A percentile compares a stretch with the other conserved stretches of the same genome.
Conservation (phyloP, 2,797 vertebrate genomes). For the Columba guinea region DNA sequence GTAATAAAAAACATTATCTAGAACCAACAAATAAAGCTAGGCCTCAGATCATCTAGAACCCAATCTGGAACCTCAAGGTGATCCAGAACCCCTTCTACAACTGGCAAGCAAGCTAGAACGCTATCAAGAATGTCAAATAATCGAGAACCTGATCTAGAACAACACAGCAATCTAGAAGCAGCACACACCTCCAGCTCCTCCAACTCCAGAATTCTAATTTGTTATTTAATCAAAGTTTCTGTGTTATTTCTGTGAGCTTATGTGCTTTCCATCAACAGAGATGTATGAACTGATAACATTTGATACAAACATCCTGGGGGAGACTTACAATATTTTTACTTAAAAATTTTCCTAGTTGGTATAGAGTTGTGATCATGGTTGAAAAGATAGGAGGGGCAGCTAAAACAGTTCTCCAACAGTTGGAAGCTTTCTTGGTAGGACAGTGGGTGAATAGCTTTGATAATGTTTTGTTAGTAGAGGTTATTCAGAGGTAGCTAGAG, state of each 20-base stretch:
- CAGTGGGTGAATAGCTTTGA: background rate
- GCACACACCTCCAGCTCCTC: too few relatives aligned
- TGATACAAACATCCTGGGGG: background rate
- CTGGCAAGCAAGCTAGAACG: too few relatives aligned
- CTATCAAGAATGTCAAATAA: too few relatives aligned
- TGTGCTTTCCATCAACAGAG: background rate
- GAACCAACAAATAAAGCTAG: too few relatives aligned
- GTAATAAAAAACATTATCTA: too few relatives aligned
- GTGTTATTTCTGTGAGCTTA: background rate
- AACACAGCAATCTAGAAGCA: too few relatives aligned
- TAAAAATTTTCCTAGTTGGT: background rate
- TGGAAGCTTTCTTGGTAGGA: background rate
- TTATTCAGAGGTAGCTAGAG: background rate
- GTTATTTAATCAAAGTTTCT: constrained; percentile 32
- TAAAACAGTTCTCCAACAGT: background rate
- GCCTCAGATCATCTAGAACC: too few relatives aligned
- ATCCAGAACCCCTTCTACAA: too few relatives aligned
- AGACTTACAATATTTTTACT: background rate
- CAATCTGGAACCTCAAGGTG: too few relatives aligned
- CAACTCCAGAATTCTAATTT: background rate
- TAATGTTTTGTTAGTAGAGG: background rate
- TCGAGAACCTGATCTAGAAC: too few relatives aligned
- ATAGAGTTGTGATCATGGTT: background rate
- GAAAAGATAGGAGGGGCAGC: background rate
- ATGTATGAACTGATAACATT: background rate